Evolutionary conservation across 2,113 vertebrate species (phyloP).

Genomic region (Boulengeromyrus knoepffleri): DNA sequence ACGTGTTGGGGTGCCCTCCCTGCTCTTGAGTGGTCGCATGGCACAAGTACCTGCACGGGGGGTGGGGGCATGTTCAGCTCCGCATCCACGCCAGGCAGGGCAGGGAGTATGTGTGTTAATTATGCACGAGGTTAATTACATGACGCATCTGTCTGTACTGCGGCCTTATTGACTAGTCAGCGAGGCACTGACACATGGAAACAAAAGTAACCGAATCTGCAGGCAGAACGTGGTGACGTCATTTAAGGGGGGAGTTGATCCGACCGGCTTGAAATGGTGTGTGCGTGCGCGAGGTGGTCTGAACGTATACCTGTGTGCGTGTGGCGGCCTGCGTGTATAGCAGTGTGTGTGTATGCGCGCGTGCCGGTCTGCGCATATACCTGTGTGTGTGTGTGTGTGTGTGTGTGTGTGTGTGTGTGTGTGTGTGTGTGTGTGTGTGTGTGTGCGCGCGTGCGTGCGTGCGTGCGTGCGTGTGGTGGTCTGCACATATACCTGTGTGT

Average conservation of each 20-base stretch:
- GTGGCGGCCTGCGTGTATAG: too few species aligned
- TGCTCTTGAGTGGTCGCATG: background rate
- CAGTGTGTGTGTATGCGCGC: too few species aligned
- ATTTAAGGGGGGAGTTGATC: background rate
- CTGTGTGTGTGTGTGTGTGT: background rate
- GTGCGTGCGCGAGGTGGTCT: background rate
- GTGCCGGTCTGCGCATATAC: background rate
- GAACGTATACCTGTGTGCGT: background rate
- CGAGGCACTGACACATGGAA: background rate
- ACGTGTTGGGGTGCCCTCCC: background rate
- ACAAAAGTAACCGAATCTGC: background rate
- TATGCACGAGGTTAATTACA: background rate
- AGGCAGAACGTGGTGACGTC: background rate
- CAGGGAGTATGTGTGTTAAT: background rate
- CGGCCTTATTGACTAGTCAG: background rate
- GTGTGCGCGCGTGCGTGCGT: background rate
- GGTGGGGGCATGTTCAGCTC: background rate
- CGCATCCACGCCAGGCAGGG: background rate
- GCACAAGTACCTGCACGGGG: background rate
- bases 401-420: background rate
- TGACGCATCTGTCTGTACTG: background rate
- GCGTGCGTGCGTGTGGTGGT: too few species aligned
- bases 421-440: background rate
- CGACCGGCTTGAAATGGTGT: background rate
- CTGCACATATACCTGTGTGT: background rate